Base-by-base conservation (phyloP, 2,113 vertebrate species). In the Limnothrissa miodon region DNA sequence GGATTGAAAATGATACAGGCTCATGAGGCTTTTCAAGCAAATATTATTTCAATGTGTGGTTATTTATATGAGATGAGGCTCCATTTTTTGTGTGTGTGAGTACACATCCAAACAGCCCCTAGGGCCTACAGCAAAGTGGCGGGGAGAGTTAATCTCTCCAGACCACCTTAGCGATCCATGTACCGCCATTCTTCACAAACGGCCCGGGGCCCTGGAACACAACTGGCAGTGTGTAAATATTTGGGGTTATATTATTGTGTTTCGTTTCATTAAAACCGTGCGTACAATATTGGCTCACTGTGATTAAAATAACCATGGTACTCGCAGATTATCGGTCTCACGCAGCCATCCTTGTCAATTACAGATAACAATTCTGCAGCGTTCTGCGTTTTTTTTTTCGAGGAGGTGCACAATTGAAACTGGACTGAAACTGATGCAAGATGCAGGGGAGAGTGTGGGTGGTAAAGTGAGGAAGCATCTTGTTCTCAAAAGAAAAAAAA, bases 81-180 rank as follows among this genome's bases (percentile, higher is more conserved):
- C 62, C 62, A 3, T 36, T 70, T 89, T 86, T 84, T 78, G 46
- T 85, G 33, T 89, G 85, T 79, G 82, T 88, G 78, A 86, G 81
- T 85, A 83, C 83, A 82, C 80, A 84, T 92, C 86, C 85, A 78
- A 91, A 85, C 80, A 87, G 81, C 70, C 89, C 86, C 80, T 25
- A 78, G 85, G 89, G 89, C 84, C 80, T 70, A 33, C n/a, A 53
- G 79, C 53, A 78, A 33, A 85, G 82, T 48, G 82, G 81, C 51
- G 82, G 84, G 62, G 85, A 87, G 82, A 80, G 87, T 88, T 92
- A 92, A 93, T 93, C 91, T 91, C 84, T 74, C 33, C 85, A 90
- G 90, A 92, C 90, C 91, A 92, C 92, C 90, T 92, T 92, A 89
- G 90, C 84, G 87, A 90, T 90, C 80, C 89, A 45, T 88, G 82